phyloP scores from a whole-genome alignment of 2,888 invertebrate genomes.

The Drosophila greeni region DNA sequence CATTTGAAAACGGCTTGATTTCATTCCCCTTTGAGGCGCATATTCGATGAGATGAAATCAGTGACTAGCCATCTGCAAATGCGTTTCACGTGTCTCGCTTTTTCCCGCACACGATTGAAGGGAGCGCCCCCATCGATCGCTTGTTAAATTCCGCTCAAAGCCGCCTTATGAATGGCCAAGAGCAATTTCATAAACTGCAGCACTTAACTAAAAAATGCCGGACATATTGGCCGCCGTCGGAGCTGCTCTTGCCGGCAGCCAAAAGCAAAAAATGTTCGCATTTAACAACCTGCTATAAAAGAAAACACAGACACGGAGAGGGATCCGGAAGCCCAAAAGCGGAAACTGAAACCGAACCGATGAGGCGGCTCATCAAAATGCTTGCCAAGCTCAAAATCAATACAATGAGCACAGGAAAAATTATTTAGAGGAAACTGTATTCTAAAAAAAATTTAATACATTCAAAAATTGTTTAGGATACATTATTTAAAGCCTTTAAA shows the following conservation, averaged over 20 bases:
- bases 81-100: constrained; percentile 15
- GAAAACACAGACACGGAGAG: constrained; percentile 8
- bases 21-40: constrained; percentile 20
- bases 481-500: neutral
- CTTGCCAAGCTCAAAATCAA: constrained; percentile 20
- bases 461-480: neutral
- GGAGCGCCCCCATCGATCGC: neutral
- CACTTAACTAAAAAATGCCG: constrained; percentile 32
- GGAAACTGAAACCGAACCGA: constrained; percentile 24
- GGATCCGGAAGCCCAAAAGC: neutral
- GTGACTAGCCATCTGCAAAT: constrained; percentile 9
- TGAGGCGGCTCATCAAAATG: constrained; percentile 24
- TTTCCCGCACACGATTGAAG: constrained; percentile 4
- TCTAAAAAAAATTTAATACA: neutral
- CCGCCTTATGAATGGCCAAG: constrained; percentile 6
- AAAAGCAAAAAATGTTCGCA: constrained; percentile 17
- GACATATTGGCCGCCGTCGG: constrained; percentile 13
- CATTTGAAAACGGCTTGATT: constrained; percentile 27
- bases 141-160: constrained; percentile 23
- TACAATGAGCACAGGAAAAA: constrained; percentile 4
- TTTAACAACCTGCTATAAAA: constrained; percentile 41
- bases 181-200: constrained; percentile 34
- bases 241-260: neutral
- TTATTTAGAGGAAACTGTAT: neutral
- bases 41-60: constrained; percentile 6